These are phyloP conservation scores for Sebastolobus alascanus DNA, from an alignment of 2,797 vertebrate genomes.

Conservation along the genomic window DNA sequence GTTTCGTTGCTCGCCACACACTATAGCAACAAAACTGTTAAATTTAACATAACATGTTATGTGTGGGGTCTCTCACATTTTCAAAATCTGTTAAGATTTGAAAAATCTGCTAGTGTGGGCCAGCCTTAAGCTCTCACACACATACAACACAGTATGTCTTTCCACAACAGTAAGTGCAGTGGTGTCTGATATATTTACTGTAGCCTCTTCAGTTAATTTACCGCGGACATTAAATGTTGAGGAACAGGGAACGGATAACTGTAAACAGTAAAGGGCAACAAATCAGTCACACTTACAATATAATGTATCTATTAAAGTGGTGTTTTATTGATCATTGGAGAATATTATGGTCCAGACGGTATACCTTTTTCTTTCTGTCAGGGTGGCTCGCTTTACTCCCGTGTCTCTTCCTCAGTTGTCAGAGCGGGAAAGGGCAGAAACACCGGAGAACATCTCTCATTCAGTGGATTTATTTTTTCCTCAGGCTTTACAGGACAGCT, in stretches of 20 bases:
- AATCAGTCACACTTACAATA: conserved; percentile 60
- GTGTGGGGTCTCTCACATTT: too few relatives aligned
- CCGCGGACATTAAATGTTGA: conserved; percentile 62
- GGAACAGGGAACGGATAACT: conserved; percentile 62
- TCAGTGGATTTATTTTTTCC: conserved; percentile 52
- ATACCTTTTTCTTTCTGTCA: conserved; percentile 50
- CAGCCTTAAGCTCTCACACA: conserved; percentile 15
- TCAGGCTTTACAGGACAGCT: conserved; percentile 47
- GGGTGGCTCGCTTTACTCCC: conserved; percentile 34
- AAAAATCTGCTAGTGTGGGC: too few relatives aligned
- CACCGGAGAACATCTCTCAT: conserved; percentile 56
- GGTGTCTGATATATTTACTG: conserved; percentile 60
- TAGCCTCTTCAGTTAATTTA: conserved; percentile 66
- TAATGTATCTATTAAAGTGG: conserved; percentile 66
- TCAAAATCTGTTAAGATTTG: too few relatives aligned
- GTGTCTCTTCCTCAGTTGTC: conserved; percentile 46
- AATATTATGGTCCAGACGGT: conserved; percentile 51
- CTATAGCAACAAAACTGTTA: too few relatives aligned
- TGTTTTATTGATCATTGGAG: conserved; percentile 65
- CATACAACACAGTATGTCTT: conserved; percentile 30
- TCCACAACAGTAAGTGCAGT: conserved; percentile 46
- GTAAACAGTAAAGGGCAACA: conserved; percentile 70
- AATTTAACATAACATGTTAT: too few relatives aligned
- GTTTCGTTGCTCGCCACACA: too few relatives aligned
- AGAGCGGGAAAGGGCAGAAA: conserved; percentile 49